Evolutionary conservation across 2,888 invertebrate genomes (phyloP), one percentile per base, ranked within the genome.

Genomic region (Drosophila rellima): DNA sequence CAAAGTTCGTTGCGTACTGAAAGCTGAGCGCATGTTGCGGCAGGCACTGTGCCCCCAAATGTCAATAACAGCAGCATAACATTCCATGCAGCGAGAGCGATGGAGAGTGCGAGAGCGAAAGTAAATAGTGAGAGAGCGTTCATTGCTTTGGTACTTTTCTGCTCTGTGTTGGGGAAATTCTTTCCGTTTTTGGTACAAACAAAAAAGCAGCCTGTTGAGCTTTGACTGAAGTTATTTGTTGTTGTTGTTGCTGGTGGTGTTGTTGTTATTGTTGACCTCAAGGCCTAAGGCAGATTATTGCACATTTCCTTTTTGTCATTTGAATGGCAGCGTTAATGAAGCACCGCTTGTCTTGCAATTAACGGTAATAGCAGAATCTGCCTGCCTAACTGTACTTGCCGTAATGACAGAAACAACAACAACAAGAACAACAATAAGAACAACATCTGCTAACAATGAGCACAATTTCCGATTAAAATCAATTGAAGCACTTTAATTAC

Each of bases 401-500:
- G 10, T 35, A 26, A 29, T 31, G 15, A n/a, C 50, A 57, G 10
- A n/a, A n/a, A n/a, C n/a, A n/a, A n/a, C 54, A 52, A 20, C 35
- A 35, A 35, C 20, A 63, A 13, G 40, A 64, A 33, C 37, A 50
- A 47, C 62, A 61, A 13, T 13, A 31, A 39, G 26, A 51, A 44
- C n/a, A 61, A 44, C 70, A 70, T 74, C 73, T 80, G 73, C 66
- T 51, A 68, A 87, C 89, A 89, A 89, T 87, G 84, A 69, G 84
- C 47, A 74, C 84, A 89, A 89, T 76, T 88, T 85, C 87, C 85
- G 89, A 89, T 87, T 89, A 87, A 84, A 89, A 89, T 82, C 86
- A 87, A 87, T 85, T 90, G 86, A 90, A 90, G 88, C 88, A 89
- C 83, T 90, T 89, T 90, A 89, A 90, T 89, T 89, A 88, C 76